Evolutionary conservation across 1,140 invertebrate genomes (phyloP), one percentile per base, ranked within the genome.

Genomic region (Philopotamus ludificatus): DNA sequence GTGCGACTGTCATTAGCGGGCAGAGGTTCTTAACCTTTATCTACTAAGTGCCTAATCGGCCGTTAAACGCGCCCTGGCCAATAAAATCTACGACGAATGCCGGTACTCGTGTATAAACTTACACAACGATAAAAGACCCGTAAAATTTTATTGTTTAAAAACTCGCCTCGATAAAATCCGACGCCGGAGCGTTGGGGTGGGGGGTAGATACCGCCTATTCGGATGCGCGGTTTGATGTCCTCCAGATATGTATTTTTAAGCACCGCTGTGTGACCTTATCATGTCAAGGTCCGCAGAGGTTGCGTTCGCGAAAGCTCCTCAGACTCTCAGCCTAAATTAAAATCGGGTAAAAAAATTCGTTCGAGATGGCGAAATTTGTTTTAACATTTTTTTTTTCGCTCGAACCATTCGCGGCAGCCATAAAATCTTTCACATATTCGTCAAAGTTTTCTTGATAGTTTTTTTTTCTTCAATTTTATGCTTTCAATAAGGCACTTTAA

Each of bases 61-160:
- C 57, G 47, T 60, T 47, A 60, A 60, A 60, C 57, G 57, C 57
- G 57, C 57, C 57, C 57, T 15, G 28, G 57, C 42, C 57, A 60
- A 60, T 60, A 60, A 60, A 60, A 60, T 60, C 41, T 22, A 41
- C 57, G 23, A 60, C 57, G 57, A 60, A 60, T 28, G 54, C 44
- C 57, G 41, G 44, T 42, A 26, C 25, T 47, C 28, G 57, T 47
- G 44, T 44, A 60, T 60, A 60, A 60, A 28, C 42, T 60, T 60
- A 60, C 57, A 60, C 42, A 47, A 60, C 57, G 57, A 60, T 60
- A 60, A 60, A 57, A 44, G 42, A 21, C 57, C 57, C 28, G 57
- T 60, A 60, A 60, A 60, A 44, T 60, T 60, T 60, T 60, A 60
- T 60, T 60, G 57, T 60, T 60, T 44, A 47, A 60, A 60, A 60